phyloP scores from a whole-genome alignment of 1,140 invertebrate genomes.

The Chymomyza costata region DNA sequence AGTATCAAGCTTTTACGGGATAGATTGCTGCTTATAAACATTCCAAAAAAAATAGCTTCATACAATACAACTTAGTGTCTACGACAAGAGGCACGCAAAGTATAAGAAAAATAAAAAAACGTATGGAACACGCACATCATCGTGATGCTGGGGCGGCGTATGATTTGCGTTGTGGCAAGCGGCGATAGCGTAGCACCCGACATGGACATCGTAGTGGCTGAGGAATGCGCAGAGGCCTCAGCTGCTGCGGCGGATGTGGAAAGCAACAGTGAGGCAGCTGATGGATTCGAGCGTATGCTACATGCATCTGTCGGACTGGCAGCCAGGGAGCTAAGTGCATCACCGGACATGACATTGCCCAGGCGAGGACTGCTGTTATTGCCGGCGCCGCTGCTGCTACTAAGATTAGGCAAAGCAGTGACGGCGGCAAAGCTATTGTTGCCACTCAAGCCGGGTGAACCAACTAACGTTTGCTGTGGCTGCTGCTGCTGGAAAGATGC shows the following conservation, averaged over 20 bases:
- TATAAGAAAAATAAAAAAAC: slow-evolving; percentile 2
- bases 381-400: slow-evolving; percentile 39
- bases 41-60: no score
- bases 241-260: slow-evolving; percentile 59
- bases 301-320: slow-evolving; percentile 72
- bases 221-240: slow-evolving; percentile 50
- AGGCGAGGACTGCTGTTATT: slow-evolving; percentile 49
- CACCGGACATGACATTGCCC: slow-evolving; percentile 46
- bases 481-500: slow-evolving; percentile 18
- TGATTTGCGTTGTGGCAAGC: slow-evolving; percentile 69
- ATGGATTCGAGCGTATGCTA: slow-evolving; percentile 73
- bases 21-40: no score
- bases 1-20: no score
- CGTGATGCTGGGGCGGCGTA: slow-evolving; percentile 72
- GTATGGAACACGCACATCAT: slow-evolving; percentile 65
- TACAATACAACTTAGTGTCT: no score
- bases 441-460: slow-evolving; percentile 34
- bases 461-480: slow-evolving; percentile 41
- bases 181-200: slow-evolving; percentile 65
- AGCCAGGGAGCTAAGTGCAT: slow-evolving; percentile 65
- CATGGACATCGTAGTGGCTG: slow-evolving; percentile 45
- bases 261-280: slow-evolving; percentile 68
- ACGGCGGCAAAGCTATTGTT: background rate
- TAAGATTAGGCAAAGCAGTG: background rate
- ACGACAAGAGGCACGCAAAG: no score